Percentiles rank a stretch among this genome's conserved stretches.
phyloP scores from a whole-genome alignment of 2,113 vertebrate species.

The Rhinolophus sinicus region DNA sequence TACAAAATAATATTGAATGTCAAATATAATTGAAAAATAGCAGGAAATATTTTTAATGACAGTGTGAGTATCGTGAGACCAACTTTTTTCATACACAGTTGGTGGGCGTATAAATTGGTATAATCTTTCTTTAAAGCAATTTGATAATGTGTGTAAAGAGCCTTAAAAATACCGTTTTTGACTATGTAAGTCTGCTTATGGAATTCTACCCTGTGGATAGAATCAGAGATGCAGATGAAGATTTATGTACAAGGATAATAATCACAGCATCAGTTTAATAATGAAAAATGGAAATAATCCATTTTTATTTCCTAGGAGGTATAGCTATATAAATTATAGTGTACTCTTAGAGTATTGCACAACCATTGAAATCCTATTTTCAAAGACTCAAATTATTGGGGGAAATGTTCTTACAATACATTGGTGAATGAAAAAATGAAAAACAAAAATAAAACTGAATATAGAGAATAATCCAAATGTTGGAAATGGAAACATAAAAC shows the following conservation, averaged over 20 bases:
- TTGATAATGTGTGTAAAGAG: conserved; percentile 60
- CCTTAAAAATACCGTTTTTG: conserved; percentile 47
- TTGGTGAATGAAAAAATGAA: conserved; percentile 37
- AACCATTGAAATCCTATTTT: conserved; percentile 40
- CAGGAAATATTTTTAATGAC: conserved; percentile 54
- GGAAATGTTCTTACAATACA: not conserved
- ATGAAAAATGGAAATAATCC: conserved; percentile 59
- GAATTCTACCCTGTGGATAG: not conserved
- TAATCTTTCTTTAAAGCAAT: conserved; percentile 67
- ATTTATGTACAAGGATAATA: conserved; percentile 42
- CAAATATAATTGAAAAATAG: not conserved
- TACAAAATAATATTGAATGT: too few relatives aligned
- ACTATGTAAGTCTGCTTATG: conserved; percentile 1
- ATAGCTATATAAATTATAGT: conserved; percentile 62
- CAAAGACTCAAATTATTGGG: conserved; percentile 26
- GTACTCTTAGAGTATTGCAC: not conserved
- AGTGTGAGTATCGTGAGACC: conserved; percentile 22
- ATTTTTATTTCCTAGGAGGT: not conserved
- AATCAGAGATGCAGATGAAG: conserved; percentile 50
- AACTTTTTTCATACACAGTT: conserved; percentile 58
- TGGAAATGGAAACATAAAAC: not conserved
- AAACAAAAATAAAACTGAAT: not conserved
- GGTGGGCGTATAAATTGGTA: conserved; percentile 58
- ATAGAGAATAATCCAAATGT: not conserved
- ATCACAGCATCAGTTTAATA: conserved; percentile 62